Base-by-base conservation (phyloP, 2,888 invertebrate genomes). In the Agrotis ipsilon region DNA sequence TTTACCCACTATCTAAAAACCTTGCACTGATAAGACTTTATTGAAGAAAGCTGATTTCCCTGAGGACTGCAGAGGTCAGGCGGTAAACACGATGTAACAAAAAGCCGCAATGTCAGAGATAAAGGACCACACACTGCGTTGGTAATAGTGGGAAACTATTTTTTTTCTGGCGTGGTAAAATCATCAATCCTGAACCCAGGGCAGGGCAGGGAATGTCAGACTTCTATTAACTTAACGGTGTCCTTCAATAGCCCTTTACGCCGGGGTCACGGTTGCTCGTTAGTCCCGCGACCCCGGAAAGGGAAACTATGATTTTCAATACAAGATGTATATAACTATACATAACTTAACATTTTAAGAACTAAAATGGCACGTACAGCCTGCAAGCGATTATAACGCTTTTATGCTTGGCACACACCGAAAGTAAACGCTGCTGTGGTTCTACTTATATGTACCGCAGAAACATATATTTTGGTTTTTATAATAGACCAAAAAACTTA, bases 21-120 rank as follows among this genome's bases (percentile, higher is more conserved):
- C 52, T 60, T 76, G 71, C 74, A 68, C 54, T 78, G 61, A 55
- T 68, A 75, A 75, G 58, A 61, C 57, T 66, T 52, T 58, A 65
- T 58, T 81, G 65, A 61, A 52, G 54, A 55, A 27, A 65, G 24
- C 46, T 78, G 72, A 79, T 79, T 79, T 79, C 78, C 78, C 80
- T 39, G 18, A 55, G 67, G 78, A 65, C 18, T 65, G 65, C 57
- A 68, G 67, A 76, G 78, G 80, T 80, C 65, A 72, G 72, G 19
- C 57, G 21, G 39, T 65, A 61, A 65, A 64, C 32, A 48, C 19
- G 19, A 11, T 45, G 45, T 18, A 63, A 46, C 62, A 77, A 75
- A 61, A 68, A 68, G n/a, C 54, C 52, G 43, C 71, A 59, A 51
- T 46, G 43, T 19, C 45, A 55, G 46, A 39, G 1, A 24, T 55